These are phyloP conservation scores for Sebastes minor DNA, from an alignment of 2,797 vertebrate species.

Conservation along the genomic window DNA sequence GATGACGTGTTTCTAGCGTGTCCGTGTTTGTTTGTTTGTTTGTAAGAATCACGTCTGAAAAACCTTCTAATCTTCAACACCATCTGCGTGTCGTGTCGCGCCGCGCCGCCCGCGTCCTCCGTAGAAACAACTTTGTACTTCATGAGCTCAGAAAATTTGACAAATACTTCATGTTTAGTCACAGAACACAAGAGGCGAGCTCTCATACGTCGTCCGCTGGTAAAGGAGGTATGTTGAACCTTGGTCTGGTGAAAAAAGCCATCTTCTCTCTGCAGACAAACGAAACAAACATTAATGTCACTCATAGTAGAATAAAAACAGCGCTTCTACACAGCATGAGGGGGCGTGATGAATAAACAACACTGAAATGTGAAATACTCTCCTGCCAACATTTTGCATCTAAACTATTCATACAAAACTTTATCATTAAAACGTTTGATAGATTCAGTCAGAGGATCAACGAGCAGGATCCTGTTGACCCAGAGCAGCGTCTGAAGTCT, in stretches of 20 bases:
- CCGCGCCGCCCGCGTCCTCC: slow-evolving; percentile 64
- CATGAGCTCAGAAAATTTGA: slow-evolving; percentile 87
- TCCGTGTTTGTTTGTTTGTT: slow-evolving; percentile 45
- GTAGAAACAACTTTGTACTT: slow-evolving; percentile 88
- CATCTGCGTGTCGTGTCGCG: slow-evolving; percentile 79
- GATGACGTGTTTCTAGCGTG: slow-evolving; percentile 69
- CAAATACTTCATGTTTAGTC: slow-evolving; percentile 94
- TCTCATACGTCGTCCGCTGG: slow-evolving; percentile 97
- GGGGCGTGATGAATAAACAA: no score
- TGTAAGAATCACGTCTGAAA: slow-evolving; percentile 60
- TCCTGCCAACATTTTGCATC: no score
- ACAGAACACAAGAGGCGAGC: slow-evolving; percentile 70
- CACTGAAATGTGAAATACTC: no score
- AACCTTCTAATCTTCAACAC: slow-evolving; percentile 80
- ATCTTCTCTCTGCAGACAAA: slow-evolving; percentile 94
- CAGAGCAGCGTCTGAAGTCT: no score
- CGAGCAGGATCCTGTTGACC: no score
- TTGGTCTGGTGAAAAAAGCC: slow-evolving; percentile 98
- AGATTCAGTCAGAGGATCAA: no score
- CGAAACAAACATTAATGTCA: not conserved
- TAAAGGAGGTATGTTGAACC: slow-evolving; percentile 96
- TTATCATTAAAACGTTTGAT: no score
- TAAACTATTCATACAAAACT: no score
- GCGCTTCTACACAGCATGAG: no score
- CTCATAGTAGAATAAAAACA: not conserved